phyloP scores from a whole-genome alignment of 2,888 invertebrate species.

The Tolmerus cingulatus region DNA sequence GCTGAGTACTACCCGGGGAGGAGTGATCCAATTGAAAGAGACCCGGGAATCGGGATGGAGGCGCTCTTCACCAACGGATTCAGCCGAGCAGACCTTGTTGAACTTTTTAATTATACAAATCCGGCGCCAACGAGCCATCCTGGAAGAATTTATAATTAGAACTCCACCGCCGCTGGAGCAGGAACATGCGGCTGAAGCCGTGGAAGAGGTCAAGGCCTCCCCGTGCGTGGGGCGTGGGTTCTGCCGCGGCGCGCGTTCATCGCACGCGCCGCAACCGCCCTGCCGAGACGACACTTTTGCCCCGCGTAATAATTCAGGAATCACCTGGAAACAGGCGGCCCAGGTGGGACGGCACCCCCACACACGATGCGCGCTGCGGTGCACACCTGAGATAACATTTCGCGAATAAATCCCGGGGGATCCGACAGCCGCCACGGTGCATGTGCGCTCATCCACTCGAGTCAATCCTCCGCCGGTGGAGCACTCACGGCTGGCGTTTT shows the following conservation, averaged over 20 bases:
- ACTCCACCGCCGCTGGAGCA: not conserved
- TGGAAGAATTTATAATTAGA: constrained; percentile 20
- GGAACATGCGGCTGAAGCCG: not conserved
- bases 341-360: not conserved
- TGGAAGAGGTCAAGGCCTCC: constrained; percentile 14
- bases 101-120: constrained; percentile 23
- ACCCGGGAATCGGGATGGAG: not conserved
- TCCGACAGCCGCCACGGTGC: not conserved
- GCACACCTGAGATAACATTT: not conserved
- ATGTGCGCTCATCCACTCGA: not conserved
- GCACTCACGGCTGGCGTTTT: not conserved
- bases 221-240: not conserved
- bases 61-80: not conserved
- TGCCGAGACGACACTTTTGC: not conserved
- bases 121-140: not conserved
- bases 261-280: not conserved
- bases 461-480: not conserved
- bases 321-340: not conserved
- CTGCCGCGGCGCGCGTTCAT: not conserved
- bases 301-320: not conserved
- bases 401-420: not conserved
- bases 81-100: not conserved
- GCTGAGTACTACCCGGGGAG: not conserved
- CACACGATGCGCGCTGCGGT: not conserved
- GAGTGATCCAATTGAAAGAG: not conserved